These are phyloP conservation scores for Amblyteles armatorius DNA, from an alignment of 2,888 invertebrate genomes.

Conservation along the genomic window DNA sequence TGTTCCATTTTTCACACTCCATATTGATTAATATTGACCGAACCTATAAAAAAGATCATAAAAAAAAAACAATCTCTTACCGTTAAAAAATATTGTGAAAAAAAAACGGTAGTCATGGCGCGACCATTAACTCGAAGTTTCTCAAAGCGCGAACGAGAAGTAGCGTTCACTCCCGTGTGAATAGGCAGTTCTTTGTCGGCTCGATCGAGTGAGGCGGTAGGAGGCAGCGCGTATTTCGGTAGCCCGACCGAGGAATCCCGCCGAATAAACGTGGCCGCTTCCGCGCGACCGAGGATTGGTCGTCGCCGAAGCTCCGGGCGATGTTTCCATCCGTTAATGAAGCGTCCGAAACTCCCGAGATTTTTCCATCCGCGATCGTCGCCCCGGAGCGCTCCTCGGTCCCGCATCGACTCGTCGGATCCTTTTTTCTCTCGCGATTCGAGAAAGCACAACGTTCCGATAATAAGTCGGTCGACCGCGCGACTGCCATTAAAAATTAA, in stretches of 20 bases:
- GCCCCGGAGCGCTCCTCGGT: too few species aligned
- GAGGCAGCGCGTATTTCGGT: conserved; percentile 61
- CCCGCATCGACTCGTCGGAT: too few species aligned
- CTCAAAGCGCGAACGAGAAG: not conserved
- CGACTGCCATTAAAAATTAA: conserved; percentile 28
- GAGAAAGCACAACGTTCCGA: conserved; percentile 11
- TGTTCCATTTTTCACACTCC: too few species aligned
- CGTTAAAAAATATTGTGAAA: too few species aligned
- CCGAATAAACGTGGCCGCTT: conserved; percentile 63
- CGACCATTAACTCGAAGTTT: too few species aligned
- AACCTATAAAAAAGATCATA: too few species aligned
- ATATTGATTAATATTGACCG: too few species aligned
- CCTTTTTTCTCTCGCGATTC: conserved; percentile 38
- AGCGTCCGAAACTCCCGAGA: conserved; percentile 31
- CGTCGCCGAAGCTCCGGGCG: conserved; percentile 40
- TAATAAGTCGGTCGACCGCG: not conserved
- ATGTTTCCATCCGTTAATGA: conserved; percentile 33
- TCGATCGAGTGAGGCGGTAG: not conserved
- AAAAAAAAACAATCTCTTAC: too few species aligned
- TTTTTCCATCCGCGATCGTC: conserved; percentile 58
- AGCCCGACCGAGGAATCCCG: conserved; percentile 57
- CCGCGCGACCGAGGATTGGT: conserved; percentile 54
- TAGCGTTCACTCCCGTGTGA: conserved; percentile 3
- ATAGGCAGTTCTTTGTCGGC: conserved; percentile 36
- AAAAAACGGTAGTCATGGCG: too few species aligned